Evolutionary conservation across 2,797 vertebrate species (phyloP), one percentile per base, ranked within the genome.

Genomic region (Sebastes diploproa): DNA sequence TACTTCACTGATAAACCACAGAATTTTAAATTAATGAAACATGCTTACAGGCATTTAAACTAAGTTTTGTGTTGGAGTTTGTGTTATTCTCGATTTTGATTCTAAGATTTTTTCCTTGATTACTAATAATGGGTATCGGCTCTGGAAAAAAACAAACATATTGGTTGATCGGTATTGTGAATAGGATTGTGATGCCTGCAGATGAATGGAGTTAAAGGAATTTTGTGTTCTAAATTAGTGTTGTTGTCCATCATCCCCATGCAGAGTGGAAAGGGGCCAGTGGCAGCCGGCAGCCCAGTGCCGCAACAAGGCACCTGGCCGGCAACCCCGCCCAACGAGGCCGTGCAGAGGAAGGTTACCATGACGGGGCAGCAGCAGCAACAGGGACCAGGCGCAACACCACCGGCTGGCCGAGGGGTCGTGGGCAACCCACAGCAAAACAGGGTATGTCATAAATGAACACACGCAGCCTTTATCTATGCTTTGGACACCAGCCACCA

Each of bases 331-430:
- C 74, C 86, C 81, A 96, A 95, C 91, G 96, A 93, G 89, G 94
- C 94, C 67, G 88, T 96, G 75, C 92, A 96, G 75, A 95, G 98
- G 92, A 99, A 98, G 96, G 97, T 99, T 87, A 97, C 97, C 20
- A 93, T 98, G 86, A 59, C 92, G 36, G 91, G 86, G 34, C 95
- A 95, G 81, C 96, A 93, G 55, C 55, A 3, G 54, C 54, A 23
- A 23, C 52, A 32, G 79, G 95, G 89, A 88, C 92, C 82, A 74
- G 86, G 70, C 13, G 84, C 56, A 82, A 29, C 88, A 38, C 88
- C 86, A 13, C 93, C 87, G 77, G 88, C 85, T 55, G 70, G 96
- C 91, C 96, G 93, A 90, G 97, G 94, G 80, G 96, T 94, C 91
- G 88, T 93, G 72, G 85, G 94, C 90, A 94, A 95, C 91, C 95